Conservation (phyloP, 2,797 vertebrate species). For the Sorex maritimensis region DNA sequence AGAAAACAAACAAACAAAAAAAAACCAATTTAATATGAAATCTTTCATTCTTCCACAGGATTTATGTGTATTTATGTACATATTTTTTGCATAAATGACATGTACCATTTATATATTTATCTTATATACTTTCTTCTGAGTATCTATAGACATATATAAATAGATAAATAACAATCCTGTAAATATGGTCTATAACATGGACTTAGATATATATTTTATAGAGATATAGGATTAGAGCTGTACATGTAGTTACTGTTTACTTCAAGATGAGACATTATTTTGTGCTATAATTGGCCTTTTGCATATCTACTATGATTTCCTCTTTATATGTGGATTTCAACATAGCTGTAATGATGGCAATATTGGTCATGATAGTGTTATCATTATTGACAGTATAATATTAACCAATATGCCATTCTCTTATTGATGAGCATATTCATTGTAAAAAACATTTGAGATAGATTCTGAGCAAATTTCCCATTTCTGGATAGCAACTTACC, state of each 20-base stretch:
- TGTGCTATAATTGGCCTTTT: not conserved
- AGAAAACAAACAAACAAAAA: too few species aligned
- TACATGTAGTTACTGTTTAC: not conserved
- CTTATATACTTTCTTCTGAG: too few species aligned
- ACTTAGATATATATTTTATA: not conserved
- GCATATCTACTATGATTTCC: not conserved
- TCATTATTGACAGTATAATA: not conserved
- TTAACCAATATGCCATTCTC: not conserved
- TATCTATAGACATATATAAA: too few species aligned
- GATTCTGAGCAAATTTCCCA: too few species aligned
- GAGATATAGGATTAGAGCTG: not conserved
- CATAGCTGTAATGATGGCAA: not conserved
- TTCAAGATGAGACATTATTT: not conserved
- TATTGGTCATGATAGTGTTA: not conserved
- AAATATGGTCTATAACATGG: not conserved
- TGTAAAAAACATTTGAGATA: not conserved
- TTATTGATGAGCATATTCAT: not conserved
- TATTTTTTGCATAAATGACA: too few species aligned
- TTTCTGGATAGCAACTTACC: too few species aligned
- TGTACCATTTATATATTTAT: too few species aligned
- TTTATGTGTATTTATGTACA: not conserved
- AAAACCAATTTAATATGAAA: too few species aligned
- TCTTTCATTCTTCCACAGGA: not conserved
- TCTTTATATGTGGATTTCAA: not conserved
- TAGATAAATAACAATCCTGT: not conserved